A percentile compares a stretch with the other conserved stretches of the same genome.
Conservation (phyloP, 2,113 vertebrate genomes). For the Alces alces region DNA sequence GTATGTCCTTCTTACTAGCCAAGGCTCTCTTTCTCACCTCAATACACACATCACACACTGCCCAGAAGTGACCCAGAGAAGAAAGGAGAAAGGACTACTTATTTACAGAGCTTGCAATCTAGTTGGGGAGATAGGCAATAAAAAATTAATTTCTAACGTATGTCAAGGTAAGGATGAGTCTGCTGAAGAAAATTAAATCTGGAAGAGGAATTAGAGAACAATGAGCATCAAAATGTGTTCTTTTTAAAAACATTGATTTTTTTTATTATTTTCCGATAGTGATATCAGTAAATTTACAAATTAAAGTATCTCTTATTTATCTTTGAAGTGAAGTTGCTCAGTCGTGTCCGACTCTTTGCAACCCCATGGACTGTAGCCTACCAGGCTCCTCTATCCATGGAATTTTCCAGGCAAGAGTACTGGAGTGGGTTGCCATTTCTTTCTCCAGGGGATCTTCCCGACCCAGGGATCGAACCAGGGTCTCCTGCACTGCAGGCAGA, state of each 20-base stretch:
- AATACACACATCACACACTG: not conserved
- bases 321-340: not conserved
- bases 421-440: too few relatives aligned
- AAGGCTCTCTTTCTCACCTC: too few relatives aligned
- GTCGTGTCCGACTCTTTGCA: too few relatives aligned
- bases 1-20: not conserved
- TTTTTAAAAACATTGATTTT: not conserved
- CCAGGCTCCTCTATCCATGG: too few relatives aligned
- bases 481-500: too few relatives aligned
- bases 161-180: not conserved
- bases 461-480: too few relatives aligned
- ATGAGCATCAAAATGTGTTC: not conserved
- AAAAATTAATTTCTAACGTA: not conserved
- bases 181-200: not conserved
- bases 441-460: too few relatives aligned
- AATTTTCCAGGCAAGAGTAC: too few relatives aligned
- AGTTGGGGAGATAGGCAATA: not conserved
- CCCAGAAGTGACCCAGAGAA: not conserved
- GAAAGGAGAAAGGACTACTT: not conserved
- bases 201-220: not conserved
- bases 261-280: not conserved
- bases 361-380: too few relatives aligned
- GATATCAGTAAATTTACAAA: not conserved
- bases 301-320: not conserved
- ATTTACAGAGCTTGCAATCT: not conserved